Conservation (phyloP, 2,797 vertebrate genomes). For the Tadarida brasiliensis region DNA sequence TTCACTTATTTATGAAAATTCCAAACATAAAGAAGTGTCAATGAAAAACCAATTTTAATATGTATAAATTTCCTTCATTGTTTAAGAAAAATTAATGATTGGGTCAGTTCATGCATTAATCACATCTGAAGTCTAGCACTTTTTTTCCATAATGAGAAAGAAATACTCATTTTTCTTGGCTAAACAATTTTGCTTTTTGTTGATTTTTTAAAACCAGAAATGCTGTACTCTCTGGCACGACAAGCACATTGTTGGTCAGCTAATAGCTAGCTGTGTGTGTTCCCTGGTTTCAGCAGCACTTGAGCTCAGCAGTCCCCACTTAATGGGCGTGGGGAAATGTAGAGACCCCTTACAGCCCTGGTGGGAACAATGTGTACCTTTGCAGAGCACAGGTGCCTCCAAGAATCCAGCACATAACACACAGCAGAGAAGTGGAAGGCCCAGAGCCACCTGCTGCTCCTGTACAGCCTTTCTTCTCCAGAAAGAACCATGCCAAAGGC, state of each 20-base stretch:
- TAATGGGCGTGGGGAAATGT: background rate
- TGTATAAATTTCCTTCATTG: slow-evolving; percentile 14
- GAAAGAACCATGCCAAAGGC: background rate
- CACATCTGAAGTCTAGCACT: slow-evolving; percentile 34
- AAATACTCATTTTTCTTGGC: slow-evolving; percentile 62
- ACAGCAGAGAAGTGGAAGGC: background rate
- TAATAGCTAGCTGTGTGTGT: background rate
- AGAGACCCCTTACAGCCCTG: background rate
- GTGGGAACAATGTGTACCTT: background rate
- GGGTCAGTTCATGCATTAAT: slow-evolving; percentile 20
- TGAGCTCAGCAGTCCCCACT: background rate
- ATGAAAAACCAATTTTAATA: slow-evolving; percentile 43
- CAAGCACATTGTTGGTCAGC: background rate
- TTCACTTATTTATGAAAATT: slow-evolving; percentile 45
- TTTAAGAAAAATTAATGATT: slow-evolving; percentile 51
- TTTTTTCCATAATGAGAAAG: slow-evolving; percentile 29
- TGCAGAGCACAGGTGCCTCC: background rate
- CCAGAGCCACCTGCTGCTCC: background rate
- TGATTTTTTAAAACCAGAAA: background rate
- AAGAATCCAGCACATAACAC: background rate
- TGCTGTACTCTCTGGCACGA: background rate
- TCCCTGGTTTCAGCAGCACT: background rate
- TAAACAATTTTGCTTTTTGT: background rate
- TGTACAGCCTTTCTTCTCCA: background rate
- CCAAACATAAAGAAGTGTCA: background rate